Conservation (phyloP, 2,888 invertebrate genomes). For the Pachymerium ferrugineum region DNA sequence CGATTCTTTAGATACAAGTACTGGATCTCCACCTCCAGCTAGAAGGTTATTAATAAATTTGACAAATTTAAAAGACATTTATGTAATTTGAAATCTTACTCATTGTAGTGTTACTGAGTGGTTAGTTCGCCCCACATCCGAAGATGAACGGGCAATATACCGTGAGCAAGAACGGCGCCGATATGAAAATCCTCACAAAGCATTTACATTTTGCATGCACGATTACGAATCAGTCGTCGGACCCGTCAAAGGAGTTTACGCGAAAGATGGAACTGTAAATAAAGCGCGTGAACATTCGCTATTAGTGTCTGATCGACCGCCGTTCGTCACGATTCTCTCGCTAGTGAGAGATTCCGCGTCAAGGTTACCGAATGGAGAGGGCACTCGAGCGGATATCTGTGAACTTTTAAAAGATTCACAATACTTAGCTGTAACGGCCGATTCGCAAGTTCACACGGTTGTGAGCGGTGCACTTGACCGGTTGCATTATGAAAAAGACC, state of each 20-base stretch:
- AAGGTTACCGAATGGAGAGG: constrained; percentile 88
- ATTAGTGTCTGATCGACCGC: constrained; percentile 73
- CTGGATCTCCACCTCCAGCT: constrained; percentile 47
- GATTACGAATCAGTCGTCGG: constrained; percentile 79
- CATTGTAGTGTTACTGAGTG: constrained; percentile 62
- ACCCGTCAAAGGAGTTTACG: constrained; percentile 72
- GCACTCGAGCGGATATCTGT: constrained; percentile 83
- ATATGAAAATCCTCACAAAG: constrained; percentile 82
- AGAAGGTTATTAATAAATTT: constrained; percentile 42
- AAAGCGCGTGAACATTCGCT: constrained; percentile 78
- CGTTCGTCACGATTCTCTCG: constrained; percentile 83
- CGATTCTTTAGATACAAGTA: constrained; percentile 41
- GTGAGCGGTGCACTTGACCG: constrained; percentile 86
- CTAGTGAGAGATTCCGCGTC: constrained; percentile 92
- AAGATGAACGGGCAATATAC: constrained; percentile 57
- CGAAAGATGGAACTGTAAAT: constrained; percentile 48
- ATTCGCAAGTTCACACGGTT: constrained; percentile 61
- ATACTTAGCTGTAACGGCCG: constrained; percentile 53
- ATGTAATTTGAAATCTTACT: constrained; percentile 28
- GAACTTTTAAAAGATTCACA: constrained; percentile 74
- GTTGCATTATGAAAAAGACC: constrained; percentile 83
- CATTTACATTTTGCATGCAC: constrained; percentile 83
- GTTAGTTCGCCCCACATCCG: constrained; percentile 72
- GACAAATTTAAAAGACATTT: not conserved
- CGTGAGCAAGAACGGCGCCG: constrained; percentile 63